phyloP scores from a whole-genome alignment of 2,113 vertebrate species.

The Crypturellus undulatus region DNA sequence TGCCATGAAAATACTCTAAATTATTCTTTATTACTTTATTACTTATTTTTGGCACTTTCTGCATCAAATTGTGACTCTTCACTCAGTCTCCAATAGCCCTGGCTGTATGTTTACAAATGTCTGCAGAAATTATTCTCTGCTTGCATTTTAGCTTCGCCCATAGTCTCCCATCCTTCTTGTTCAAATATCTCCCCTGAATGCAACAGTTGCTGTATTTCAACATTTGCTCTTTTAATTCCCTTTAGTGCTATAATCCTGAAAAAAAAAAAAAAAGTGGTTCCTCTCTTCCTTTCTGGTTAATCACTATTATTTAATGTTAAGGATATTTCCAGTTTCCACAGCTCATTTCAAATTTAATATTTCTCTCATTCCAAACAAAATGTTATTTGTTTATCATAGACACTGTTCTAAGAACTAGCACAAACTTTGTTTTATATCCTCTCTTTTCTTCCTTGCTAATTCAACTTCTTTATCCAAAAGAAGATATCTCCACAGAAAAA shows the following conservation, averaged over 20 bases:
- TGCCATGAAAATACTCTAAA: not conserved
- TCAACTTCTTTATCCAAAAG: not conserved
- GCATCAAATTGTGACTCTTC: not conserved
- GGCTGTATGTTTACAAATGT: not conserved
- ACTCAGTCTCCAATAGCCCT: not conserved
- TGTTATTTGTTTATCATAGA: not conserved
- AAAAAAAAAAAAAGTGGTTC: not conserved
- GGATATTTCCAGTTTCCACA: not conserved
- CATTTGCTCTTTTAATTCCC: not conserved
- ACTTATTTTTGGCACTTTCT: not conserved
- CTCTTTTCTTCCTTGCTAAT: not conserved
- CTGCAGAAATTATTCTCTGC: not conserved
- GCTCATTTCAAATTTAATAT: not conserved
- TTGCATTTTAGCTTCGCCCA: not conserved
- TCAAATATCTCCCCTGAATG: not conserved
- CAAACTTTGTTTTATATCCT: not conserved
- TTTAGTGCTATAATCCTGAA: not conserved
- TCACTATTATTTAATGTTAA: not conserved
- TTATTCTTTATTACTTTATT: not conserved
- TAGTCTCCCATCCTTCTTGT: not conserved
- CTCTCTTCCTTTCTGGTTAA: not conserved
- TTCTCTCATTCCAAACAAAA: not conserved
- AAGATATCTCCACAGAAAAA: not conserved
- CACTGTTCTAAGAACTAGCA: not conserved
- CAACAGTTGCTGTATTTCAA: not conserved